Evolutionary conservation across 1,140 invertebrate species (phyloP).

Genomic region (Goniozus legneri): DNA sequence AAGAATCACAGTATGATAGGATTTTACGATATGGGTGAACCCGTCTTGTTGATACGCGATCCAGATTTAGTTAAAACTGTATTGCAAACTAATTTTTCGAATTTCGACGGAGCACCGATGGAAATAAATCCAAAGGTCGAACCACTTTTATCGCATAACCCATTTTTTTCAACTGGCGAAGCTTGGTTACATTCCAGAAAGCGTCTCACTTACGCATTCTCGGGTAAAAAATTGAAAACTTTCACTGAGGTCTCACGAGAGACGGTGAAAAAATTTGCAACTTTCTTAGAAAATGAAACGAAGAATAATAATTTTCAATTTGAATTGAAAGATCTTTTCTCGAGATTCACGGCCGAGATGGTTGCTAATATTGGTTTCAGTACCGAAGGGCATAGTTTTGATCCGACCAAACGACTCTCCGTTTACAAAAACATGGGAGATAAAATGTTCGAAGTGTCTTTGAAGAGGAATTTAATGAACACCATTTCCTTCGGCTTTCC

Average conservation of each 20-base stretch:
- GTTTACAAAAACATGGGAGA: slow-evolving; percentile 1
- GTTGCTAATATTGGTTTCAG: slow-evolving; percentile 26
- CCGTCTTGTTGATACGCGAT: slow-evolving; percentile 36
- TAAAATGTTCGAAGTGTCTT: neutral
- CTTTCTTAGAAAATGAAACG: slow-evolving; percentile 20
- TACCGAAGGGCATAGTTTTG: slow-evolving; percentile 21
- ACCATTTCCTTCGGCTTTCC: neutral
- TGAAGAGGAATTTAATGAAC: neutral
- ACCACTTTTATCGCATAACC: slow-evolving; percentile 25
- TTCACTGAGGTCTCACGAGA: slow-evolving; percentile 6
- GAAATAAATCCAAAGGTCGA: slow-evolving; percentile 17
- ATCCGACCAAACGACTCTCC: slow-evolving; percentile 28
- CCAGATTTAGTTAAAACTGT: slow-evolving; percentile 40
- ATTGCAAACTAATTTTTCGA: slow-evolving; percentile 37
- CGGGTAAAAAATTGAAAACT: slow-evolving; percentile 24
- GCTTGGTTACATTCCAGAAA: slow-evolving; percentile 20
- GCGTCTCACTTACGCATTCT: slow-evolving; percentile 18
- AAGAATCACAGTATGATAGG: slow-evolving; percentile 31
- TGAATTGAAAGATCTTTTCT: slow-evolving; percentile 29
- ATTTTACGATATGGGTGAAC: slow-evolving; percentile 32
- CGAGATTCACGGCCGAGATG: slow-evolving; percentile 27
- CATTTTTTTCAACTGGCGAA: slow-evolving; percentile 30
- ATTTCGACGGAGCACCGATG: slow-evolving; percentile 17
- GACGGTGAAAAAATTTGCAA: slow-evolving; percentile 12
- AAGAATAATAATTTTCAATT: slow-evolving; percentile 16